These are phyloP conservation scores for Tetragonula carbonaria DNA, from an alignment of 2,888 invertebrate species.

Conservation along the genomic window DNA sequence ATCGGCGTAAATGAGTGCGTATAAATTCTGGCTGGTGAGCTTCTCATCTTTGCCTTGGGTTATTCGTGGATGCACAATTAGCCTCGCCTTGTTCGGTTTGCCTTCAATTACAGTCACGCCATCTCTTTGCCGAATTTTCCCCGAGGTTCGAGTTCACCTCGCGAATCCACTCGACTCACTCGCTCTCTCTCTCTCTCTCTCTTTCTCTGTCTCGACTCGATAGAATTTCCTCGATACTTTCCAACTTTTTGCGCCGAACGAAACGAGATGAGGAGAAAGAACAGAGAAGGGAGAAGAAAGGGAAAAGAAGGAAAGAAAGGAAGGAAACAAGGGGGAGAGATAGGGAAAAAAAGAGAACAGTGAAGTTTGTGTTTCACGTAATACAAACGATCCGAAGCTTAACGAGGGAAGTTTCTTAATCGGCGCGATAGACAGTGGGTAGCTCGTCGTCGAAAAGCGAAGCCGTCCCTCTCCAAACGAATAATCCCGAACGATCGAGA, in stretches of 20 bases:
- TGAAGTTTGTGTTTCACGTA: constrained; percentile 24
- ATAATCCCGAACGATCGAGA: constrained; percentile 35
- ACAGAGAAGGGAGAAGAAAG: background rate
- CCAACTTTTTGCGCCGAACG: background rate
- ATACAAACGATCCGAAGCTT: constrained; percentile 35
- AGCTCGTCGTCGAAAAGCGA: constrained; percentile 18
- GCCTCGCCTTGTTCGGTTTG: constrained; percentile 24
- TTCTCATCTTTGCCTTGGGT: constrained; percentile 56
- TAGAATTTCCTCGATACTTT: constrained; percentile 11
- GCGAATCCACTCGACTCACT: background rate
- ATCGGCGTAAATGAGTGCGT: constrained; percentile 68
- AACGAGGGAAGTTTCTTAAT: constrained; percentile 50
- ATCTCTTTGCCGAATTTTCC: constrained; percentile 8
- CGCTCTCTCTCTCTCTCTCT: too few species aligned
- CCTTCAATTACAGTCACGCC: constrained; percentile 26
- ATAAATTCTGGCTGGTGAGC: constrained; percentile 62
- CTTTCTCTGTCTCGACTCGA: background rate
- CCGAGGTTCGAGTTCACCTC: background rate
- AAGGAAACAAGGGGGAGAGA: background rate
- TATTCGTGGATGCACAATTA: constrained; percentile 54
- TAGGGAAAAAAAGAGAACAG: too few species aligned
- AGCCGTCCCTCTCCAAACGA: constrained; percentile 13
- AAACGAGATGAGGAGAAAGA: background rate
- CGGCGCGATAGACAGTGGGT: constrained; percentile 28
- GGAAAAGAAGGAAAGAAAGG: background rate